Conservation (phyloP, 2,113 vertebrate genomes). For the Pardalotus punctatus region DNA sequence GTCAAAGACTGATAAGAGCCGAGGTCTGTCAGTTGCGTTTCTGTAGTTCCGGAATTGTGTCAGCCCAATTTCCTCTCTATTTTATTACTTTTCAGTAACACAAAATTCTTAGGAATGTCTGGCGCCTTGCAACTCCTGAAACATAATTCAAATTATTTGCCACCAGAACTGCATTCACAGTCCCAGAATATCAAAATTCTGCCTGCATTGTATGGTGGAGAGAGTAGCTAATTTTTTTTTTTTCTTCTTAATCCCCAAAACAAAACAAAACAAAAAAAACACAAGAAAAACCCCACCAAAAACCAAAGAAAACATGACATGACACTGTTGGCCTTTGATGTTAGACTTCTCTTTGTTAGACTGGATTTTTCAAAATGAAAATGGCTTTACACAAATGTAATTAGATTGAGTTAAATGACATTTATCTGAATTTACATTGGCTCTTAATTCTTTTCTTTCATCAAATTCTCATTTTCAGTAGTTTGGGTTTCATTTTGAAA, state of each 20-base stretch:
- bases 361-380: fast-evolving
- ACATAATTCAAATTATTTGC: not conserved
- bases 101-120: not conserved
- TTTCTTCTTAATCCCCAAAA: not conserved
- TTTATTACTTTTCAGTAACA: not conserved
- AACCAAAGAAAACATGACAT: not conserved
- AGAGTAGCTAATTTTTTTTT: not conserved
- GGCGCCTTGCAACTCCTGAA: not conserved
- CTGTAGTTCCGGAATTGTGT: not conserved
- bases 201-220: not conserved
- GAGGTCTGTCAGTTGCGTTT: slow-evolving; percentile 3
- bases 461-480: not conserved
- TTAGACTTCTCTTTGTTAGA: not conserved
- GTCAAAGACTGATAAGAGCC: slow-evolving; percentile 2
- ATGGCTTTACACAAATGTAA: not conserved
- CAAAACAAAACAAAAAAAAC: not conserved
- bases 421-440: not conserved
- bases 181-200: not conserved
- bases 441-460: not conserved
- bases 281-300: too few species aligned
- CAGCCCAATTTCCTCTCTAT: slow-evolving; percentile 21
- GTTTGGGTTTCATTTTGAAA: not conserved
- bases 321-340: not conserved
- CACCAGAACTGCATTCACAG: not conserved
- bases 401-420: not conserved